A percentile compares a stretch with the other conserved stretches of the same genome.
These are phyloP conservation scores for Gandaritis pyraliata DNA, from an alignment of 2,888 invertebrate species.

Conservation along the genomic window DNA sequence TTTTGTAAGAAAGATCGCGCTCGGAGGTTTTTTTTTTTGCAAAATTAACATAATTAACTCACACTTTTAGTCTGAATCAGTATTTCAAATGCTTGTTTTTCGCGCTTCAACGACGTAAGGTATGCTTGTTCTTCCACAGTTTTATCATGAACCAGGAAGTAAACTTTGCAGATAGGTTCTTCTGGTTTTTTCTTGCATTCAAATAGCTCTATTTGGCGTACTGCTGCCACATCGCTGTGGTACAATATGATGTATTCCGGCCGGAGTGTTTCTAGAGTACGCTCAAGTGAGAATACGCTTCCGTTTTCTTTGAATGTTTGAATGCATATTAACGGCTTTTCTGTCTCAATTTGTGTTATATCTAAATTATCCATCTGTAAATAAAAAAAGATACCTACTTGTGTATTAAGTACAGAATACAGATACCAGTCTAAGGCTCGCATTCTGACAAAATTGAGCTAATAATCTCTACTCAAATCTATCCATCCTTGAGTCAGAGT, in stretches of 20 bases:
- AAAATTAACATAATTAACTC: conserved; percentile 66
- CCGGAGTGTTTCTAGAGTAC: conserved; percentile 86
- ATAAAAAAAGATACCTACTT: conserved; percentile 2
- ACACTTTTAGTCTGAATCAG: conserved; percentile 97
- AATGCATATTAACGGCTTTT: conserved; percentile 88
- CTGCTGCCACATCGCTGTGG: conserved; percentile 93
- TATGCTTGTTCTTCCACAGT: conserved; percentile 99
- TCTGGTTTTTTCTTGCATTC: conserved; percentile 84
- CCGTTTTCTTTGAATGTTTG: conserved; percentile 91
- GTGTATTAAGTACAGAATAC: too few relatives aligned
- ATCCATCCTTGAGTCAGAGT: too few relatives aligned
- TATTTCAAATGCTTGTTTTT: conserved; percentile 97
- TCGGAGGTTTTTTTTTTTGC: too few relatives aligned
- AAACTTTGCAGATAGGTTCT: conserved; percentile 87
- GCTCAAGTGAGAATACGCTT: conserved; percentile 88
- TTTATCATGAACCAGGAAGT: conserved; percentile 94
- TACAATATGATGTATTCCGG: conserved; percentile 96
- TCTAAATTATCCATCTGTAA: conserved; percentile 87
- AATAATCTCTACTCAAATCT: too few relatives aligned
- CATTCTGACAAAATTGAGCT: too few relatives aligned
- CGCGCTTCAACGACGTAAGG: conserved; percentile 93
- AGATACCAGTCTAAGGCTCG: too few relatives aligned
- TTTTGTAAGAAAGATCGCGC: too few relatives aligned
- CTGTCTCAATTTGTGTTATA: conserved; percentile 85
- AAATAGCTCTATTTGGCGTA: conserved; percentile 95